These are phyloP conservation scores for Zonotrichia leucophrys DNA, from an alignment of 2,113 vertebrate genomes.

Conservation along the genomic window DNA sequence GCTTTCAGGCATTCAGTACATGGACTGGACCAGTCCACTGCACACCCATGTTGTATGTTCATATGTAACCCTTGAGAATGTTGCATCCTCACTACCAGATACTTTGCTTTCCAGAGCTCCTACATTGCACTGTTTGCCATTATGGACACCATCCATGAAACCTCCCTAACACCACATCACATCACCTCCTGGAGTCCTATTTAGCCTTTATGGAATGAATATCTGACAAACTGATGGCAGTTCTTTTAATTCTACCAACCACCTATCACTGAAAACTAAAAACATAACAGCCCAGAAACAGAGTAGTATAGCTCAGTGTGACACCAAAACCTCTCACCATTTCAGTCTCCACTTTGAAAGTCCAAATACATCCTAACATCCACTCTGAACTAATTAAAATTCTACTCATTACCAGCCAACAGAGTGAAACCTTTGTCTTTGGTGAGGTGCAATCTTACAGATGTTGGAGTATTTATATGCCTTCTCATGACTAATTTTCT, in stretches of 20 bases:
- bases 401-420: background rate
- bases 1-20: background rate
- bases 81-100: background rate
- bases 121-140: rapidly evolving
- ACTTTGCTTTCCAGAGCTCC: background rate
- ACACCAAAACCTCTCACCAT: background rate
- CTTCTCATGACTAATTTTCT: background rate
- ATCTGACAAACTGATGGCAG: background rate
- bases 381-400: background rate
- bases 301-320: background rate
- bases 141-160: rapidly evolving
- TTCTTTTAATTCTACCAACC: background rate
- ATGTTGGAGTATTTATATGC: background rate
- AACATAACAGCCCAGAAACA: background rate
- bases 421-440: background rate
- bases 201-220: background rate
- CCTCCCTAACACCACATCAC: too few relatives aligned
- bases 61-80: background rate
- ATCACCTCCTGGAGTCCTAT: background rate
- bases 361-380: background rate
- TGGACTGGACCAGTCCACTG: too few relatives aligned
- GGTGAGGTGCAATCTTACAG: background rate
- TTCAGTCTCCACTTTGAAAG: background rate
- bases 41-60: background rate
- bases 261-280: background rate